Base-by-base conservation (phyloP, 2,888 invertebrate genomes). In the Leptinotarsa peninsularis region DNA sequence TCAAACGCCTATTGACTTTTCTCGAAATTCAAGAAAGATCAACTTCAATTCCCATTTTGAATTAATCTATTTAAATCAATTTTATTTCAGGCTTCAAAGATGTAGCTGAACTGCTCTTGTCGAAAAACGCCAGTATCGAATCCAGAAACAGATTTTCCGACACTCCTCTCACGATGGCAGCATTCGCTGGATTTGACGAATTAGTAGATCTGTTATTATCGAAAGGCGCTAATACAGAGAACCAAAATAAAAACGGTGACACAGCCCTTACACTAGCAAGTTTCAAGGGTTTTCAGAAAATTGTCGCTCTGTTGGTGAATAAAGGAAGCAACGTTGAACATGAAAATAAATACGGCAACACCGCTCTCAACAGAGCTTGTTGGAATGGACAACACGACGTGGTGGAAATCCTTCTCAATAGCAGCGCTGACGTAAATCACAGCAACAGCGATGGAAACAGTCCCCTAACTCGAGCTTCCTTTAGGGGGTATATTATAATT, bases 391-490 rank as follows among this genome's bases (percentile, higher is more conserved):
- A 43, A 33, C 50, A 54, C 4, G 66, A 43, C 18, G 72, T 72
- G 17, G 72, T 67, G 17, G 21, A 27, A 27, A 52, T 72, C 10
- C 50, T 72, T 4, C 49, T 72, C 18, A 49, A 43, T 4, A 67
- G 17, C 27, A 49, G 60, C 13, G 72, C 72, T 49, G 18, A 72
- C 15, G 58, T 67, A 4, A 56, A 66, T 18, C 72, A 67, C 27
- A 67, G 27, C n/a, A 72, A 72, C 63, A 67, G 27, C 23, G 67
- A 72, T 56, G 72, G 58, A 13, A 56, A 72, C 17, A 66, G 50
- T 1, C 33, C 67, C 4, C 27, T 72, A 0, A 67, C 58, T 23
- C 23, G 58, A 15, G 58, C 58, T 21, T 49, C 52, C 15, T 49
- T 23, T 21, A 60, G 49, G 27, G 67, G 72, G 21, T 58, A 67